These are phyloP conservation scores for Herpetotheres cachinnans DNA, from an alignment of 2,113 vertebrate genomes.

Conservation along the genomic window DNA sequence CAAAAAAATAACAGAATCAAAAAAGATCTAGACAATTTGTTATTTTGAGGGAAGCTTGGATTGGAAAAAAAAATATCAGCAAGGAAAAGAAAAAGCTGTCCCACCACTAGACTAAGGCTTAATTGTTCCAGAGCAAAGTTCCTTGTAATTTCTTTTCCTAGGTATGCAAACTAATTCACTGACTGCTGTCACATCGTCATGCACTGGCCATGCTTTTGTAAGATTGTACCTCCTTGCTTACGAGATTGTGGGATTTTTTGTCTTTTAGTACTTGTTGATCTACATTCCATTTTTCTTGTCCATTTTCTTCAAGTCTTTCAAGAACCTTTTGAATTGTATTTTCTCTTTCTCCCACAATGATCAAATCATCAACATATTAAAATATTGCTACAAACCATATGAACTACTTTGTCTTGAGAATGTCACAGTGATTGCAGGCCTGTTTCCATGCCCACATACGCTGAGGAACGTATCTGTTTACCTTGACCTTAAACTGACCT, in stretches of 20 bases:
- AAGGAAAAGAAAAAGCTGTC: not conserved
- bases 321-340: not conserved
- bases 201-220: not conserved
- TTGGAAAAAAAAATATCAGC: not conserved
- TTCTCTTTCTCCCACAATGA: not conserved
- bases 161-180: not conserved
- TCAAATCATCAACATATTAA: not conserved
- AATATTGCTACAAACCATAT: not conserved
- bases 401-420: not conserved
- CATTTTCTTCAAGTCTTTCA: not conserved
- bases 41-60: not conserved
- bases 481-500: not conserved
- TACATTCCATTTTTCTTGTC: not conserved
- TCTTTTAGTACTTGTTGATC: not conserved
- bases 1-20: not conserved
- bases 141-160: not conserved
- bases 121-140: not conserved
- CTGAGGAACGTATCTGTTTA: not conserved
- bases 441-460: not conserved
- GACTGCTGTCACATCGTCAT: not conserved
- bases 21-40: not conserved
- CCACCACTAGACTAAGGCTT: not conserved
- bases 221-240: not conserved
- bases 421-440: not conserved
- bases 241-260: not conserved